phyloP scores from a whole-genome alignment of 2,797 vertebrate species.

The Onychomys leucogaster region DNA sequence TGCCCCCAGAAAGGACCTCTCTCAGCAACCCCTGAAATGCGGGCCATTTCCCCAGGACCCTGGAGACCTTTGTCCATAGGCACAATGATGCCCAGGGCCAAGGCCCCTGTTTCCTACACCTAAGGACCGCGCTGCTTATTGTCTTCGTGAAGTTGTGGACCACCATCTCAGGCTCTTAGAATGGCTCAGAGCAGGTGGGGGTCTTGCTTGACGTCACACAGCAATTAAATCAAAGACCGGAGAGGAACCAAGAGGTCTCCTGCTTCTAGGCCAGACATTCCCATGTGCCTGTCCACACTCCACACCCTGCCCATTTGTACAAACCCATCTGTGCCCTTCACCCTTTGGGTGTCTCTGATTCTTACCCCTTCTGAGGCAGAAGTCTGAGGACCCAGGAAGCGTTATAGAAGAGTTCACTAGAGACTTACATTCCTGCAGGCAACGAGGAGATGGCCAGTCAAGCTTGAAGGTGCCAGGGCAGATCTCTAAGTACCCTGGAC shows the following conservation, averaged over 20 bases:
- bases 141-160: not conserved
- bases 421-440: not conserved
- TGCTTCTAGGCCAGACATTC: not conserved
- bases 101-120: not conserved
- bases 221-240: not conserved
- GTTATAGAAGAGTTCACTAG: not conserved
- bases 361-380: not conserved
- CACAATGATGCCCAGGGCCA: not conserved
- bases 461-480: not conserved
- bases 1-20: not conserved
- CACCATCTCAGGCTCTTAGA: not conserved
- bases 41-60: not conserved
- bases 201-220: not conserved
- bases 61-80: not conserved
- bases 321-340: not conserved
- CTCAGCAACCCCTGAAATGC: not conserved
- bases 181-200: constrained; percentile 23
- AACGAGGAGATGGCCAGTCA: not conserved
- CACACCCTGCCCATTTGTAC: accelerated
- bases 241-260: not conserved
- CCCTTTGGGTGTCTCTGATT: not conserved
- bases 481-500: not conserved
- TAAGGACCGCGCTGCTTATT: not conserved
- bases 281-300: not conserved
- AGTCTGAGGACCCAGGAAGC: not conserved